phyloP scores from a whole-genome alignment of 2,888 invertebrate species.

The Xylota segnis region DNA sequence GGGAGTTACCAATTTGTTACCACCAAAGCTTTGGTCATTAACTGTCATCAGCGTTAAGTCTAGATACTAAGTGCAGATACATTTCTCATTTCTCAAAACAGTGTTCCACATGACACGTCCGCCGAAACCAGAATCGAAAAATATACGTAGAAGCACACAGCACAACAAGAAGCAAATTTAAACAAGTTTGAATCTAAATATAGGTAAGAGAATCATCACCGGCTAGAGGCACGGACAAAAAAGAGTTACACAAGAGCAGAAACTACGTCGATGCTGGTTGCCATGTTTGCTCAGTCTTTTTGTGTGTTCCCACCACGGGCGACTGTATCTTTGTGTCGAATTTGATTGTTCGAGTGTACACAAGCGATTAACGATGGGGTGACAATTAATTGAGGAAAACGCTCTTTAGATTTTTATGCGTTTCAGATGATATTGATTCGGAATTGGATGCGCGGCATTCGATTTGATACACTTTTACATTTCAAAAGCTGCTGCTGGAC shows the following conservation, averaged over 20 bases:
- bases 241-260: conserved; percentile 27
- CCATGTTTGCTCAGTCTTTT: conserved; percentile 1
- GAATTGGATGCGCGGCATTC: conserved; percentile 11
- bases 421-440: conserved; percentile 38
- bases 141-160: background rate
- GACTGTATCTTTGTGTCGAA: conserved; percentile 34
- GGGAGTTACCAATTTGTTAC: conserved; percentile 17
- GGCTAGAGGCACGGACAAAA: conserved; percentile 1
- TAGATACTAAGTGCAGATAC: background rate
- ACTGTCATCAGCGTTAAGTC: background rate
- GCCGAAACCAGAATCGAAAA: conserved; percentile 4
- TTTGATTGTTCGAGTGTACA: conserved; percentile 51
- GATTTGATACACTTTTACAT: conserved; percentile 26
- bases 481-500: background rate
- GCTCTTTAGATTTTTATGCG: conserved; percentile 24
- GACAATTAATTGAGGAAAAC: conserved; percentile 56
- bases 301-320: background rate
- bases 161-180: conserved; percentile 25
- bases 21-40: conserved; percentile 32
- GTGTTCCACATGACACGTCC: conserved; percentile 6
- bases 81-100: background rate
- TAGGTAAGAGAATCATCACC: background rate
- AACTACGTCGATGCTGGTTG: background rate
- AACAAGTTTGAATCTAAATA: conserved; percentile 53
- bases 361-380: conserved; percentile 55